phyloP scores from a whole-genome alignment of 1,140 invertebrate species.

The Rhyzopertha dominica region DNA sequence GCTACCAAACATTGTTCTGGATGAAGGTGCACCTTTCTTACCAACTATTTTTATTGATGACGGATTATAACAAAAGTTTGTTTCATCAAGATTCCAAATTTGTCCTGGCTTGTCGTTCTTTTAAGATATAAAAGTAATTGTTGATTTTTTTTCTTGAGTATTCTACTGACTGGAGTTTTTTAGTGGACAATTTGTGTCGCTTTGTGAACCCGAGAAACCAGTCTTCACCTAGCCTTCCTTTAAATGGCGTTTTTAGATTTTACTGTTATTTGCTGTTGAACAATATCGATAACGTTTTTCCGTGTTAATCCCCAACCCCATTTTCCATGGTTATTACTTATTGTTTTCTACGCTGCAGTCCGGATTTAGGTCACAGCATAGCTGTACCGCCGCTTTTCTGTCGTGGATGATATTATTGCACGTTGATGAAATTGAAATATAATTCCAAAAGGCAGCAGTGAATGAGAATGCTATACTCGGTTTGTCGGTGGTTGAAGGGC shows the following conservation, averaged over 20 bases:
- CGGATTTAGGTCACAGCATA: no score
- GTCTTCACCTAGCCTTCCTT: constrained; percentile 2
- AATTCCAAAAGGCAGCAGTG: no score
- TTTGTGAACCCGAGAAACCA: constrained; percentile 8
- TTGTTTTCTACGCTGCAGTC: no score
- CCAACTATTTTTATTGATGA: constrained; percentile 10
- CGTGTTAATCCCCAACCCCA: constrained; percentile 1
- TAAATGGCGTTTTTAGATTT: constrained; percentile 9
- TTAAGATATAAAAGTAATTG: constrained; percentile 6
- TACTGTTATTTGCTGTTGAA: background rate
- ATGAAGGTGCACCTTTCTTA: constrained; percentile 4
- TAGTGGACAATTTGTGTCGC: constrained; percentile 12
- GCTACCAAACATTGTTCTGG: constrained; percentile 1
- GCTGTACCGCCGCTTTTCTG: no score
- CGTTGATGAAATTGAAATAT: no score
- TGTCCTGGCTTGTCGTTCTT: constrained; percentile 1
- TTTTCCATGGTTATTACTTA: background rate
- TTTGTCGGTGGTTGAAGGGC: no score
- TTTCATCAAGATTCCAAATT: constrained; percentile 11
- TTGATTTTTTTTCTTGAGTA: constrained; percentile 1
- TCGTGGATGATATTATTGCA: no score
- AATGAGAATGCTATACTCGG: no score
- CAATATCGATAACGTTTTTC: background rate
- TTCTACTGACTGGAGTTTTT: constrained; percentile 10
- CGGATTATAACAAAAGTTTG: constrained; percentile 5